Conservation (phyloP, 2,797 vertebrate species). For the Phylloscopus collybita region DNA sequence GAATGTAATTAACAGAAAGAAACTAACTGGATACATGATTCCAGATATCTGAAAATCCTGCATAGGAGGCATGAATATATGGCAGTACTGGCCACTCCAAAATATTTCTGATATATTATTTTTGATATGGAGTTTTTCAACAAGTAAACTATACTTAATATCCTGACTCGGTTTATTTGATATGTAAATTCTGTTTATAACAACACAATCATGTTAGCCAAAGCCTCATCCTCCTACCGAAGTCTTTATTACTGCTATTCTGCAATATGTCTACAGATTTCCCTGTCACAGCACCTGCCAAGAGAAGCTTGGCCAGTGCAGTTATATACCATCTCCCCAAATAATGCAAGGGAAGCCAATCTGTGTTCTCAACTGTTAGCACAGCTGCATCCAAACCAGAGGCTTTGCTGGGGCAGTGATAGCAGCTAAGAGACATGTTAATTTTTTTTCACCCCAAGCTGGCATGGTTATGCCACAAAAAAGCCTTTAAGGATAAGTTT, state of each 20-base stretch:
- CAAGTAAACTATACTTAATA: neutral
- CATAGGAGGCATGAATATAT: neutral
- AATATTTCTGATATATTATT: neutral
- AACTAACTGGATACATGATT: neutral
- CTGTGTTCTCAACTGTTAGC: constrained; percentile 16
- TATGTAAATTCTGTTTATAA: neutral
- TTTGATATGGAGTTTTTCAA: neutral
- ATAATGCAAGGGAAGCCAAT: constrained; percentile 9
- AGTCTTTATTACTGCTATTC: constrained; percentile 31
- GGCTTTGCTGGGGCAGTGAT: neutral
- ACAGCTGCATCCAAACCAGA: constrained; percentile 18
- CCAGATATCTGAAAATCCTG: neutral
- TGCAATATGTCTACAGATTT: constrained; percentile 33
- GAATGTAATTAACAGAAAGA: neutral
- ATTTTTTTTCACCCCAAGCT: constrained; percentile 27
- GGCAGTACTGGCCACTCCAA: neutral
- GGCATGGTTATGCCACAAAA: neutral
- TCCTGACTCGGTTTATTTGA: neutral
- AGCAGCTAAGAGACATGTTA: neutral
- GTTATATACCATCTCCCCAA: neutral
- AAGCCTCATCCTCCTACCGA: neutral
- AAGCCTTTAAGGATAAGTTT: neutral
- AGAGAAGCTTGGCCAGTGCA: constrained; percentile 14
- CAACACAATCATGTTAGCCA: neutral
- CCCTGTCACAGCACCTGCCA: constrained; percentile 35